These are phyloP conservation scores for Dermolepida albohirtum DNA, from an alignment of 2,888 invertebrate genomes.

Conservation along the genomic window DNA sequence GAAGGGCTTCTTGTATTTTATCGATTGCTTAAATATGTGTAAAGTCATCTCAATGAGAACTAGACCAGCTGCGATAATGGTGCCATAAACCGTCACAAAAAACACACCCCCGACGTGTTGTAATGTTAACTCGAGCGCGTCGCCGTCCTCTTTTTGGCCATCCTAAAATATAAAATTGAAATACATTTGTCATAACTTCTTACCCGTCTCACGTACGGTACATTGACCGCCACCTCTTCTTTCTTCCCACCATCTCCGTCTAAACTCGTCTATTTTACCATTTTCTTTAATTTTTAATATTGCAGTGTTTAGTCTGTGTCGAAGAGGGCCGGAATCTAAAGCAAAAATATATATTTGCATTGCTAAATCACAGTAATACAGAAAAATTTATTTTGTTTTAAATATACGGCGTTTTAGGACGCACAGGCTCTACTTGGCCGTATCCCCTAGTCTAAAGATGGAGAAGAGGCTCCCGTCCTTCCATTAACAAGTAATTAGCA, in stretches of 20 bases:
- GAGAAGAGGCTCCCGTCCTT: too few species aligned
- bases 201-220: constrained; percentile 62
- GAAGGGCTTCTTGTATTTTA: constrained; percentile 69
- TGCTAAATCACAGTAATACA: too few species aligned
- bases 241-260: constrained; percentile 92
- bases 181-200: neutral
- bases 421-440: too few species aligned
- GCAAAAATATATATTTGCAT: constrained; percentile 10
- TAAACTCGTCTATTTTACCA: constrained; percentile 81
- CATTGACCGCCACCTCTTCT: constrained; percentile 76
- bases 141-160: constrained; percentile 44
- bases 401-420: too few species aligned
- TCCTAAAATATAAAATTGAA: constrained; percentile 38
- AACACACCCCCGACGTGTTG: constrained; percentile 88
- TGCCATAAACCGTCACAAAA: constrained; percentile 78
- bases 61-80: constrained; percentile 73
- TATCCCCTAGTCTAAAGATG: too few species aligned
- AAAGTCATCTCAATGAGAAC: constrained; percentile 77
- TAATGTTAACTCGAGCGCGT: constrained; percentile 75
- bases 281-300: constrained; percentile 88
- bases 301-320: constrained; percentile 76
- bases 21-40: constrained; percentile 57
- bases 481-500: too few species aligned
- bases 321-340: constrained; percentile 22
- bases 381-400: too few species aligned